Conservation (phyloP, 2,888 invertebrate species). For the Acanthoscelides obtectus region DNA sequence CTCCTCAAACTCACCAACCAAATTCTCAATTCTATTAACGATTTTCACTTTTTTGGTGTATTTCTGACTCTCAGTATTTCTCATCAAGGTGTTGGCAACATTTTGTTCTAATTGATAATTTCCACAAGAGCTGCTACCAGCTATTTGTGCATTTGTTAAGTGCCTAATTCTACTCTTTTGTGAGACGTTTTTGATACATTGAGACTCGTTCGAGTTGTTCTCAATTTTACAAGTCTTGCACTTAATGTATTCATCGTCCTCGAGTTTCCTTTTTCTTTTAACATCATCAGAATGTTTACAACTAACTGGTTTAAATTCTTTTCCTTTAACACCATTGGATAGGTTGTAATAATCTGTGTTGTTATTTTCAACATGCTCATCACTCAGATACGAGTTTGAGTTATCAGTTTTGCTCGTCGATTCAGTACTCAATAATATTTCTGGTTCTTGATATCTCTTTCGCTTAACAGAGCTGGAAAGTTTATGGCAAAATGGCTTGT, state of each 20-base stretch:
- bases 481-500: too few relatives aligned
- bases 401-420: too few relatives aligned
- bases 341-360: not conserved
- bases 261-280: not conserved
- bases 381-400: too few relatives aligned
- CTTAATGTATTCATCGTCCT: not conserved
- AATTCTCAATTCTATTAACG: not conserved
- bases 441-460: too few relatives aligned
- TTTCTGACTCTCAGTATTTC: not conserved
- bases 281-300: not conserved
- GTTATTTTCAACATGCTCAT: not conserved
- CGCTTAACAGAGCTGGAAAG: too few relatives aligned
- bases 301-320: not conserved
- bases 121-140: too few relatives aligned
- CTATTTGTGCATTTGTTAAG: too few relatives aligned
- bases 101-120: too few relatives aligned
- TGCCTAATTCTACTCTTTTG: too few relatives aligned
- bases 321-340: not conserved
- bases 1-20: not conserved
- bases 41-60: not conserved
- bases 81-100: not conserved
- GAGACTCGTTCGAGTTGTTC: not conserved
- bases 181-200: not conserved
- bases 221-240: not conserved
- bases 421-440: too few relatives aligned